These are phyloP conservation scores for Eospalax fontanierii DNA, from an alignment of 2,797 vertebrate genomes.

Conservation along the genomic window DNA sequence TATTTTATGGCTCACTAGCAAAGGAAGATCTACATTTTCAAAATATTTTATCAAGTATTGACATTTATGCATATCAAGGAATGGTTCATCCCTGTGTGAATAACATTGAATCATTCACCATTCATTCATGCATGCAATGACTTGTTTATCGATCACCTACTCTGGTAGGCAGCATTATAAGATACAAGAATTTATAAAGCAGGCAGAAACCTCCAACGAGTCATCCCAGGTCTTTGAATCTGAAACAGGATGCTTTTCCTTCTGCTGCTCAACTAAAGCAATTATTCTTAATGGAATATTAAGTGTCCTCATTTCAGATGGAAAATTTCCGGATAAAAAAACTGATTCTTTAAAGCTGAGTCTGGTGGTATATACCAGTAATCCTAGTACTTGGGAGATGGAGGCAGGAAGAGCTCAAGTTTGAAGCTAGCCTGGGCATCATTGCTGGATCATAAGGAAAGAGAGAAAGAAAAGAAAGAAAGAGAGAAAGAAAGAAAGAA, in stretches of 20 bases:
- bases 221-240: background rate
- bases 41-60: background rate
- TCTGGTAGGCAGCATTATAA: background rate
- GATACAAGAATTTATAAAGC: background rate
- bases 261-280: background rate
- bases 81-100: background rate
- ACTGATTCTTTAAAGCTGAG: background rate
- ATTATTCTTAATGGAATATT: background rate
- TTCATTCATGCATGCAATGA: background rate
- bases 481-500: background rate
- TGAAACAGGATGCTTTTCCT: background rate
- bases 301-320: background rate
- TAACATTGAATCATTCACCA: constrained; percentile 12
- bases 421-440: background rate
- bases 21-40: background rate
- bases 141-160: constrained; percentile 20
- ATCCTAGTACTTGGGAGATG: background rate
- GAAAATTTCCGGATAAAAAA: background rate
- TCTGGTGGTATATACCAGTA: background rate
- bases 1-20: constrained; percentile 31
- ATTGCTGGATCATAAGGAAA: background rate
- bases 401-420: background rate
- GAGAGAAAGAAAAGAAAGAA: too few species aligned
- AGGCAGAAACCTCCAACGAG: background rate
- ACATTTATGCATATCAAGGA: background rate